These are phyloP conservation scores for Epicampocera succincta DNA, from an alignment of 2,888 invertebrate species.

Conservation along the genomic window DNA sequence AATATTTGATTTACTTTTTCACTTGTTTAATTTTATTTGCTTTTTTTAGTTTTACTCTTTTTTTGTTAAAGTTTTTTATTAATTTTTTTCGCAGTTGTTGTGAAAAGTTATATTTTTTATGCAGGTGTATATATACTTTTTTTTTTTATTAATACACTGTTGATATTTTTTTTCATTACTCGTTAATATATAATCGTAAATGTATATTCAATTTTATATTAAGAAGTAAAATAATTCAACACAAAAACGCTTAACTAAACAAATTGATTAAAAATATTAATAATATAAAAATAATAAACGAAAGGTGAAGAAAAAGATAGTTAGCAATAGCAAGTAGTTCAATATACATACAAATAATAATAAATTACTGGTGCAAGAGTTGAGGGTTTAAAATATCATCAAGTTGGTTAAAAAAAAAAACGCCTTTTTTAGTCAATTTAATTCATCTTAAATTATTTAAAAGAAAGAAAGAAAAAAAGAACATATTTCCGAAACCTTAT, in stretches of 20 bases:
- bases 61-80: slow-evolving; percentile 68
- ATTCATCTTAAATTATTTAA: not conserved
- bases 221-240: slow-evolving; percentile 70
- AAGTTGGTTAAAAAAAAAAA: no score
- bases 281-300: slow-evolving; percentile 72
- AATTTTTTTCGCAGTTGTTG: slow-evolving; percentile 59
- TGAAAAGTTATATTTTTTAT: slow-evolving; percentile 45
- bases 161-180: slow-evolving; percentile 34
- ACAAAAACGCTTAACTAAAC: slow-evolving; percentile 72
- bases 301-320: slow-evolving; percentile 43
- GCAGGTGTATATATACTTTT: not conserved
- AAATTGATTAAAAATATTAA: slow-evolving; percentile 74
- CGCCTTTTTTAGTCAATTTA: not conserved
- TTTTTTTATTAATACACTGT: slow-evolving; percentile 47
- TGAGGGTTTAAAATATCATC: not conserved
- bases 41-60: slow-evolving; percentile 67
- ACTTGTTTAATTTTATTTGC: slow-evolving; percentile 75
- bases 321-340: slow-evolving; percentile 44
- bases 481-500: no score
- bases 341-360: slow-evolving; percentile 23
- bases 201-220: slow-evolving; percentile 74
- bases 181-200: slow-evolving; percentile 63
- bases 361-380: slow-evolving; percentile 23
- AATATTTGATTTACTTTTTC: slow-evolving; percentile 53
- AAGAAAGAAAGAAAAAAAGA: no score